These are phyloP conservation scores for Nematostella vectensis DNA, from an alignment of 92 coral and sea anemone species.

Conservation along the genomic window DNA sequence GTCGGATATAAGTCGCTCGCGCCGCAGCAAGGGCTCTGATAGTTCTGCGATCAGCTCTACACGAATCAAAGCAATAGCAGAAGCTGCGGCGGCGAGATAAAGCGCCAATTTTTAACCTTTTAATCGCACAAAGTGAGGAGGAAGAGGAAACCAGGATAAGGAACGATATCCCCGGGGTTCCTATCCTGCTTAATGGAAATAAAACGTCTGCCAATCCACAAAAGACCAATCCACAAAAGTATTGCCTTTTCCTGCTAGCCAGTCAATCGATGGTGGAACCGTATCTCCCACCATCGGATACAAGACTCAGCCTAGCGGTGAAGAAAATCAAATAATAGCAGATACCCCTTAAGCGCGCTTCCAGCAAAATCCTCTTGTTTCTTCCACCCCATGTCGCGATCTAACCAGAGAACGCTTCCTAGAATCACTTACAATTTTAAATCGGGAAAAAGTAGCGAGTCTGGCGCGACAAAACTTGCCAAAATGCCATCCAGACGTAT, in stretches of 20 bases:
- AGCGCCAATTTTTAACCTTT: not conserved
- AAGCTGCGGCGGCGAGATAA: not conserved
- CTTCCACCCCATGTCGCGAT: no score
- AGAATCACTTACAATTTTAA: no score
- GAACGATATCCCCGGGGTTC: not conserved
- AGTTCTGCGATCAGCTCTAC: not conserved
- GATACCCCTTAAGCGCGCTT: no score
- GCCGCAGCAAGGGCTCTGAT: not conserved
- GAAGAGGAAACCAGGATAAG: not conserved
- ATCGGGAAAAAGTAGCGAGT: no score
- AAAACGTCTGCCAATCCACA: not conserved
- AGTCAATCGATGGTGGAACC: not conserved
- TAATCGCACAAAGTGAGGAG: not conserved
- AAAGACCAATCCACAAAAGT: not conserved
- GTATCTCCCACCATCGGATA: no score
- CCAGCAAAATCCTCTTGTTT: no score
- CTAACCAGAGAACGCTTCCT: no score
- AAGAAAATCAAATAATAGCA: no score
- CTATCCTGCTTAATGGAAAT: not conserved
- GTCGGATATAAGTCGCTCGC: not conserved
- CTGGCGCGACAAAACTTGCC: no score
- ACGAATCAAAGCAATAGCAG: not conserved
- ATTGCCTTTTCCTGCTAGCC: not conserved
- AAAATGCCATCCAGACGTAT: no score
- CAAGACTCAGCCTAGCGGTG: no score